Conservation (phyloP, 2,113 vertebrate species). For the Amblyopsis rosae region DNA sequence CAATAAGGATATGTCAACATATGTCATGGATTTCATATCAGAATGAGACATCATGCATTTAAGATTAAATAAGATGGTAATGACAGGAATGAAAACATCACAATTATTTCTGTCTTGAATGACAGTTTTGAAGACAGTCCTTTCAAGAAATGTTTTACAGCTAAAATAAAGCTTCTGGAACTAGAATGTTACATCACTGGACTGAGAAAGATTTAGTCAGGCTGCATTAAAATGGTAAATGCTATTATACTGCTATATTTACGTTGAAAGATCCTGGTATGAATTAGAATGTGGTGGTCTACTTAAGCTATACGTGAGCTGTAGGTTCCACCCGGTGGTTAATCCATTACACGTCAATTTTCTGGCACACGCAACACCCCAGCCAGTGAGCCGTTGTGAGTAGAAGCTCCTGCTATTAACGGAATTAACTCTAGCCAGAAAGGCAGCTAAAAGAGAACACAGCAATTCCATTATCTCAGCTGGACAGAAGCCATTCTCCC, state of each 20-base stretch:
- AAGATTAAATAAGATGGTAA: no score
- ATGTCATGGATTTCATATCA: no score
- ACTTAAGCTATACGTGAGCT: conserved; percentile 51
- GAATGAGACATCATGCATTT: no score
- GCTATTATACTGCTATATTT: neutral
- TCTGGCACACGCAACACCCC: conserved; percentile 55
- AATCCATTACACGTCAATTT: conserved; percentile 78
- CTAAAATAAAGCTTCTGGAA: conserved; percentile 18
- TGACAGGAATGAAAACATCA: neutral
- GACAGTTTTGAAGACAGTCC: neutral
- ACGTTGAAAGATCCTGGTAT: conserved; percentile 27
- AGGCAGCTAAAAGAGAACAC: conserved; percentile 76
- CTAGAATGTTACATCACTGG: neutral
- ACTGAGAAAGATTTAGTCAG: neutral
- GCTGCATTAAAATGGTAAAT: conserved; percentile 1
- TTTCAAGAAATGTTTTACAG: neutral
- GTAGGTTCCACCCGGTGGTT: conserved; percentile 64
- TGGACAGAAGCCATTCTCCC: conserved; percentile 74
- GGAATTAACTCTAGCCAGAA: conserved; percentile 81
- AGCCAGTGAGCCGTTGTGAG: conserved; percentile 56
- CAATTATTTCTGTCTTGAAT: neutral
- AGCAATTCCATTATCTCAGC: conserved; percentile 84
- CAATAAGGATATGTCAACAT: no score
- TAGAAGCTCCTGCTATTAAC: conserved; percentile 77
- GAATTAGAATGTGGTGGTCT: conserved; percentile 48